Evolutionary conservation across 2,113 vertebrate genomes (phyloP), one percentile per base, ranked within the genome.

Genomic region (Scomber japonicus): DNA sequence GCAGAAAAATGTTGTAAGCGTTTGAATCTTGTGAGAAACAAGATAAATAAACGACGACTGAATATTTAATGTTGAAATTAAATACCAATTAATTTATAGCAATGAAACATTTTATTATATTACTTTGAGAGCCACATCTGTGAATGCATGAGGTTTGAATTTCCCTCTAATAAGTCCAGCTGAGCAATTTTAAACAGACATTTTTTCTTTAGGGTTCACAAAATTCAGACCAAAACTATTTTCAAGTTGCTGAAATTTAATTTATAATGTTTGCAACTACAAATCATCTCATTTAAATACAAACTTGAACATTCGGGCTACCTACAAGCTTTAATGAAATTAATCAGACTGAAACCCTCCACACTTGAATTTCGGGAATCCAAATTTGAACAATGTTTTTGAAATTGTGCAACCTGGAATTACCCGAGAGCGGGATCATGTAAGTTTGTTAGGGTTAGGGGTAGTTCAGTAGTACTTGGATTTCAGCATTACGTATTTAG

Each of bases 181-280:
- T 63, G 3, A 16, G 7, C 31, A 1, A 15, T 50, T 11, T 54
- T 2, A 11, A 15, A 10, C 12, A 11, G 14, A 65, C 35, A 0
- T n/a, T n/a, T 48, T 59, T 59, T 3, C 31, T 59, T 60, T 17
- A 31, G 9, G 17, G 54, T 62, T 82, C 24, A 69, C 50, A 71
- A 59, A 15, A 15, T 51, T 65, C 24, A 65, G 8, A 66, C 27
- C 0, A 13, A 65, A 54, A 19, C 5, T 15, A 56, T 27, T 46
- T 46, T 46, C 19, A 27, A 8, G 16, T 57, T 17, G 9, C 10
- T 57, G 15, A 11, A 19, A 21, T 50, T 46, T 9, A 40, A 40
- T 40, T 40, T 40, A 7, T 40, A 40, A 40, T 40, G 9, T 40
- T 40, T 40, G 35, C 35, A 40, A 8, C 24, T 27, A 27, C 2